Percentiles rank a stretch among this genome's conserved stretches.
These are phyloP conservation scores for Etheostoma spectabile DNA, from an alignment of 2,113 vertebrate genomes.

Conservation along the genomic window DNA sequence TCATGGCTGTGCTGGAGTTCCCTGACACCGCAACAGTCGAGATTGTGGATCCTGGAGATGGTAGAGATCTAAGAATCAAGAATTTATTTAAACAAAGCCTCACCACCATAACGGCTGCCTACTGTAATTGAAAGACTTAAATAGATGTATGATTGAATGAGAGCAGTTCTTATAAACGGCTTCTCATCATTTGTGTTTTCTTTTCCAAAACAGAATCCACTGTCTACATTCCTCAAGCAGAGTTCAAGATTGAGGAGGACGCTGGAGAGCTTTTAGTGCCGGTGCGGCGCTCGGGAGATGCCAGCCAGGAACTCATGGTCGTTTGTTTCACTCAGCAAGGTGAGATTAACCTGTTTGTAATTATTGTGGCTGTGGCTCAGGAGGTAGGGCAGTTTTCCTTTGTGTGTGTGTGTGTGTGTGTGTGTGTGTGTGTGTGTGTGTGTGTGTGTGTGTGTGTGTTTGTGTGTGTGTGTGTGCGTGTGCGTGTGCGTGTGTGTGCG, in stretches of 20 bases:
- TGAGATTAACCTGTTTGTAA: conserved; percentile 51
- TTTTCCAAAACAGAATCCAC: conserved; percentile 85
- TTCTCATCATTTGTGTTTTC: neutral
- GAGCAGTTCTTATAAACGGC: neutral
- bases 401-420: no score
- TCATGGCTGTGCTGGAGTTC: conserved; percentile 89
- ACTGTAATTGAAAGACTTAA: neutral
- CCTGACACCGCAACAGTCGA: conserved; percentile 85
- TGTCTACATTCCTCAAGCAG: conserved; percentile 88
- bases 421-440: no score
- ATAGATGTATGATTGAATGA: neutral
- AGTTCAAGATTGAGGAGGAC: conserved; percentile 88
- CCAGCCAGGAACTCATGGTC: conserved; percentile 88
- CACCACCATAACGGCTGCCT: no score
- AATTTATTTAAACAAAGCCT: neutral
- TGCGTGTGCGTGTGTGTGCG: no score
- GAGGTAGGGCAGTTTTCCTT: no score
- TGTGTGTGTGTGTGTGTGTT: no score
- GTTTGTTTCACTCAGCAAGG: conserved; percentile 90
- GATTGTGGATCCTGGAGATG: conserved; percentile 90
- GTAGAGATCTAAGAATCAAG: conserved; percentile 66
- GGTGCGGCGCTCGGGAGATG: conserved; percentile 86
- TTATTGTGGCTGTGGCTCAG: neutral
- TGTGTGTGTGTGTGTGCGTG: no score
- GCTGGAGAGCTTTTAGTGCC: conserved; percentile 88